Evolutionary conservation across 2,888 invertebrate genomes (phyloP).

Genomic region (Rhyacophila evoluta): DNA sequence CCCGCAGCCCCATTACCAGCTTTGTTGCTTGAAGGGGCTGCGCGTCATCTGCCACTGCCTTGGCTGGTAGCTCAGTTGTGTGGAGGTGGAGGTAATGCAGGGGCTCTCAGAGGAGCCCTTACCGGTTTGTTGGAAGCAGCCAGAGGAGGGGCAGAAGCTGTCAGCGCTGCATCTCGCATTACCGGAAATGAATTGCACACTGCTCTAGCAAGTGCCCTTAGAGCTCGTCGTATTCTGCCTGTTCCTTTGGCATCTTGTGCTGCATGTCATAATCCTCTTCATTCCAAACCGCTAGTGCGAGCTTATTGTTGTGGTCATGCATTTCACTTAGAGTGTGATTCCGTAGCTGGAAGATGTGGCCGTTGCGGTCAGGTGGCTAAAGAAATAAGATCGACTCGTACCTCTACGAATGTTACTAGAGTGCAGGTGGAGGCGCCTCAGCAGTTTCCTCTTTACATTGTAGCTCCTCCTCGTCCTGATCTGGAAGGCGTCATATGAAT

Average conservation of each 20-base stretch:
- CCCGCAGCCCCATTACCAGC: conserved; percentile 56
- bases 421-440: conserved; percentile 56
- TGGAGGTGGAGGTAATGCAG: conserved; percentile 52
- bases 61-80: conserved; percentile 59
- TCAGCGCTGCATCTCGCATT: conserved; percentile 55
- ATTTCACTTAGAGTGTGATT: conserved; percentile 62
- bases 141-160: conserved; percentile 50
- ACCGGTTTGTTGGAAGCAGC: conserved; percentile 50
- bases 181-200: conserved; percentile 52
- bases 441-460: conserved; percentile 58
- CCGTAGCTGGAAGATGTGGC: conserved; percentile 58
- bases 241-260: conserved; percentile 44
- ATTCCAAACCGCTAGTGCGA: conserved; percentile 54
- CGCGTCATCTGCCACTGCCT: conserved; percentile 60
- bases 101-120: conserved; percentile 50
- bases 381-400: conserved; percentile 44
- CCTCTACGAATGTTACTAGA: conserved; percentile 57
- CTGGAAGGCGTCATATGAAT: conserved; percentile 62
- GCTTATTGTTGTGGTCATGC: conserved; percentile 58
- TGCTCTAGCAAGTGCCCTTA: conserved; percentile 57
- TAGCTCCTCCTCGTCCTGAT: conserved; percentile 65
- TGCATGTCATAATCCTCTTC: conserved; percentile 49
- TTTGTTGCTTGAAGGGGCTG: conserved; percentile 61
- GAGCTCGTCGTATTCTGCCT: conserved; percentile 47
- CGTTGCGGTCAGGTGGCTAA: conserved; percentile 58